A percentile compares a stretch with the other conserved stretches of the same genome.
phyloP scores from a whole-genome alignment of 2,797 vertebrate genomes.

The Tinamus major region DNA sequence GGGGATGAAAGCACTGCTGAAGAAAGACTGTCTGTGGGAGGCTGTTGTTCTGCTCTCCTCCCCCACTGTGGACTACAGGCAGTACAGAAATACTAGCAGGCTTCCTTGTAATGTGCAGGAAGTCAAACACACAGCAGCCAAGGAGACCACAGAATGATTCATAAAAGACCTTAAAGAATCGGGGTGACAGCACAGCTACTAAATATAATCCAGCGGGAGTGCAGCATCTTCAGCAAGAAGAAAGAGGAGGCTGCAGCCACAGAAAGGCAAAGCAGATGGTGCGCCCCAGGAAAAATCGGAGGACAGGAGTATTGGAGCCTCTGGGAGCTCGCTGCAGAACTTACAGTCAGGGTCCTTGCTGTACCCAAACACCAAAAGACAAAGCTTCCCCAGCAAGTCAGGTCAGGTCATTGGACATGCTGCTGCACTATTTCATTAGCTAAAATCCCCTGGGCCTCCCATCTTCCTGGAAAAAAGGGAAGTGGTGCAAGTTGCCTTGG shows the following conservation, averaged over 20 bases:
- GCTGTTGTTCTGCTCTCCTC: neutral
- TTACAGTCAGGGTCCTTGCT: neutral
- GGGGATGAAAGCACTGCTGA: neutral
- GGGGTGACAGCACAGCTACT: neutral
- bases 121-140: slow-evolving; percentile 32
- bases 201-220: slow-evolving; percentile 44
- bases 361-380: neutral
- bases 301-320: neutral
- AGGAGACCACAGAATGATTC: slow-evolving; percentile 60
- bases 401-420: neutral
- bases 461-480: slow-evolving; percentile 68
- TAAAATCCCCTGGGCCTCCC: slow-evolving; percentile 2
- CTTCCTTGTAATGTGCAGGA: slow-evolving; percentile 57
- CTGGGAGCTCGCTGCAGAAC: neutral
- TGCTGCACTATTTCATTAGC: neutral
- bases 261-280: neutral
- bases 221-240: neutral
- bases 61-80: neutral
- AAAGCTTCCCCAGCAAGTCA: neutral
- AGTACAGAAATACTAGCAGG: neutral
- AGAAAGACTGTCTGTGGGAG: neutral
- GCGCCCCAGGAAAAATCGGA: neutral
- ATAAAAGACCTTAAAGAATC: neutral
- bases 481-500: slow-evolving; percentile 70
- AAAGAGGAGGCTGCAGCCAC: neutral